These are phyloP conservation scores for Noctua comes DNA, from an alignment of 2,888 invertebrate species.

Conservation along the genomic window DNA sequence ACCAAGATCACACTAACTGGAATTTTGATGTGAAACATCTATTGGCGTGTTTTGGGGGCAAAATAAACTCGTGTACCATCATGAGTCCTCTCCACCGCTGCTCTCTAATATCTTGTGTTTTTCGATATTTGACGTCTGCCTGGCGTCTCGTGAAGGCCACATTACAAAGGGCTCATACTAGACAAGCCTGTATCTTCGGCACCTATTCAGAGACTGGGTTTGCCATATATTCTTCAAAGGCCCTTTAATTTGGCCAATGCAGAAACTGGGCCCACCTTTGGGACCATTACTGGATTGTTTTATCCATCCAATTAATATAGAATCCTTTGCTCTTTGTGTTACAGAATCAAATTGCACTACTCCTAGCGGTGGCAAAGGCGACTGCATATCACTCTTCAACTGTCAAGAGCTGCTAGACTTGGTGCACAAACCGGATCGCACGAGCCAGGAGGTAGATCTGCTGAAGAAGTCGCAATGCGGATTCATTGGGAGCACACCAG, in stretches of 20 bases:
- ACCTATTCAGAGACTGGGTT: background rate
- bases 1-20: background rate
- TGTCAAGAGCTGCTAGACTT: slow-evolving; percentile 79
- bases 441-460: slow-evolving; percentile 81
- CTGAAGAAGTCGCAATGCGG: slow-evolving; percentile 80
- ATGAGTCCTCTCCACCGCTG: background rate
- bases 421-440: slow-evolving; percentile 74
- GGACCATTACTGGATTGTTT: too few species aligned
- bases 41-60: background rate
- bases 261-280: background rate
- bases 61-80: background rate
- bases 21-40: background rate
- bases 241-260: slow-evolving; percentile 1
- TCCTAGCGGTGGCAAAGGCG: slow-evolving; percentile 77
- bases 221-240: background rate
- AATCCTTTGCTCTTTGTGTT: slow-evolving; percentile 19
- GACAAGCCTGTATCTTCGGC: background rate
- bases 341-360: slow-evolving; percentile 76
- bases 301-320: background rate
- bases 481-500: slow-evolving; percentile 69
- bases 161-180: background rate
- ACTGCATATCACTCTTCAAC: slow-evolving; percentile 80
- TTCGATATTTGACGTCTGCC: background rate
- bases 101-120: background rate
- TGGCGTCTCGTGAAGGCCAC: background rate